phyloP scores from a whole-genome alignment of 2,113 vertebrate species.

The Ondatra zibethicus region DNA sequence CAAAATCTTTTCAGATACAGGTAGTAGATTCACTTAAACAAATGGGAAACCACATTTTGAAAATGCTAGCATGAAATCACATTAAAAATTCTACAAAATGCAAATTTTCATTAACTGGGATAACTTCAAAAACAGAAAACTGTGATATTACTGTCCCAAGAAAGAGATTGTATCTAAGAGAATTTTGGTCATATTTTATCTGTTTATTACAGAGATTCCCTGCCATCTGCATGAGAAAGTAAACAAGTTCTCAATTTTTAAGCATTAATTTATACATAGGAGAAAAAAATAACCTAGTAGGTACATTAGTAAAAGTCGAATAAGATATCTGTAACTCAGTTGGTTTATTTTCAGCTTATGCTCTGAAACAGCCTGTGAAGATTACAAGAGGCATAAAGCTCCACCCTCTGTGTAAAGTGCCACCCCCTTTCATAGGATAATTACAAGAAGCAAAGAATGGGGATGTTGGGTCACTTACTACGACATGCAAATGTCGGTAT shows the following conservation, averaged over 20 bases:
- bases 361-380: slow-evolving; percentile 1
- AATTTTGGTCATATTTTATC: slow-evolving; percentile 30
- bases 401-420: neutral
- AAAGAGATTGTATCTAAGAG: slow-evolving; percentile 45
- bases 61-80: slow-evolving; percentile 15
- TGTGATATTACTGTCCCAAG: neutral
- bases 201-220: slow-evolving; percentile 50
- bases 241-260: slow-evolving; percentile 23
- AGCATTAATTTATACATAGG: neutral
- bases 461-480: neutral
- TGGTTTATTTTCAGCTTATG: slow-evolving; percentile 14
- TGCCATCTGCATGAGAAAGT: slow-evolving; percentile 29
- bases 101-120: slow-evolving; percentile 56
- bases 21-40: neutral
- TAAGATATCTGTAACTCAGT: neutral
- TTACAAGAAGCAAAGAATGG: neutral
- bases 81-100: slow-evolving; percentile 62
- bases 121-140: neutral
- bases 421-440: neutral
- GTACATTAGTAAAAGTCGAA: slow-evolving; percentile 46
- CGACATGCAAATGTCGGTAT: neutral
- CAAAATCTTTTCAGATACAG: slow-evolving; percentile 18
- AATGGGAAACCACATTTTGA: neutral
- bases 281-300: neutral
- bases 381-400: neutral